Evolutionary conservation across 1,140 invertebrate genomes (phyloP).

Genomic region (Probaryconus sp.): DNA sequence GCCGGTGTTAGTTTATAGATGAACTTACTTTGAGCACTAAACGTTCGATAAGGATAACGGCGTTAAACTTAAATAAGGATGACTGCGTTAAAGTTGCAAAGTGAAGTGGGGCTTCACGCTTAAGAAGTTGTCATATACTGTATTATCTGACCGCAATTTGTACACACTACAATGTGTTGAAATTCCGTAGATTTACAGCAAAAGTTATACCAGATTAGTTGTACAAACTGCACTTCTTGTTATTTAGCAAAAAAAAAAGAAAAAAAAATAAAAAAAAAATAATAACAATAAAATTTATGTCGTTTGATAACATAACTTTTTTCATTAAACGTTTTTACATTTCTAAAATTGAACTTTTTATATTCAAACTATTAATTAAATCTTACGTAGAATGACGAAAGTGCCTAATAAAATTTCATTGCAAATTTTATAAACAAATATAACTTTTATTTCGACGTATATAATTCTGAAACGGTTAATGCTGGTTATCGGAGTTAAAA

Average conservation of each 20-base stretch:
- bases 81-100: slow-evolving; percentile 46
- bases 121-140: slow-evolving; percentile 35
- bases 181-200: slow-evolving; percentile 20
- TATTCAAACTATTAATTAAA: too few relatives aligned
- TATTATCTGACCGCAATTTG: slow-evolving; percentile 58
- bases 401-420: too few relatives aligned
- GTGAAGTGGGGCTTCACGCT: slow-evolving; percentile 26
- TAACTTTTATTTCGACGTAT: too few relatives aligned
- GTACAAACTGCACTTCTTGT: slow-evolving; percentile 43
- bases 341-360: too few relatives aligned
- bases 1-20: slow-evolving; percentile 47
- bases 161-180: slow-evolving; percentile 40
- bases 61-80: slow-evolving; percentile 58
- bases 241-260: slow-evolving; percentile 8
- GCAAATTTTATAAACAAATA: too few relatives aligned
- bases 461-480: slow-evolving; percentile 11
- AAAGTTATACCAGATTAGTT: slow-evolving; percentile 42
- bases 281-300: too few relatives aligned
- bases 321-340: too few relatives aligned
- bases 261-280: too few relatives aligned
- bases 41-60: slow-evolving; percentile 56
- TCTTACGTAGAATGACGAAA: too few relatives aligned
- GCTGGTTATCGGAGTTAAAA: not conserved
- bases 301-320: too few relatives aligned
- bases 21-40: slow-evolving; percentile 36